Conservation (phyloP, 2,113 vertebrate species). For the Pseudonaja textilis region DNA sequence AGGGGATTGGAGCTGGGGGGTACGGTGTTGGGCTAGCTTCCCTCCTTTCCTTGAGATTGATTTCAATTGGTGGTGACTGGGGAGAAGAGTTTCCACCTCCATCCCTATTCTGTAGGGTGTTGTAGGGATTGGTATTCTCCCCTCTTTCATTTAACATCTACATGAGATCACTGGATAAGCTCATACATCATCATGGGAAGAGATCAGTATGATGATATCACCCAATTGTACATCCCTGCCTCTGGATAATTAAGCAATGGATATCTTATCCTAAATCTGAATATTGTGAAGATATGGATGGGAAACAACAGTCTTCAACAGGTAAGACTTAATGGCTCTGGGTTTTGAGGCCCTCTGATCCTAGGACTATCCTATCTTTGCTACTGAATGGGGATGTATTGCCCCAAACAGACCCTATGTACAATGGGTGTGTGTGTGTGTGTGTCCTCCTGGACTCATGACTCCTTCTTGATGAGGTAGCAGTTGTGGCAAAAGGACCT, state of each 20-base stretch:
- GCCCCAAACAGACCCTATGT: background rate
- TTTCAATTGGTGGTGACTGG: background rate
- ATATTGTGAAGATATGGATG: background rate
- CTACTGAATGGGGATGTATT: background rate
- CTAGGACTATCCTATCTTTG: background rate
- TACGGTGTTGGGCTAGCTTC: background rate
- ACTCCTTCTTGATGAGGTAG: background rate
- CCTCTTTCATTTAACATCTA: background rate
- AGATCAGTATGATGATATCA: background rate
- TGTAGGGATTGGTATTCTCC: background rate
- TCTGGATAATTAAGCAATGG: background rate
- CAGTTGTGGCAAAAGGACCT: background rate
- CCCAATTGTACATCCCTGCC: background rate
- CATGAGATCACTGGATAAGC: background rate
- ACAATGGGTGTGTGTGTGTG: background rate
- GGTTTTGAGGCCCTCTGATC: background rate
- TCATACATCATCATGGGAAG: background rate
- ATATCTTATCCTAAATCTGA: background rate
- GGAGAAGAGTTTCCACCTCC: background rate
- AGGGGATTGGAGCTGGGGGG: background rate
- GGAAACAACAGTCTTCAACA: background rate
- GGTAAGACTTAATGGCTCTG: background rate
- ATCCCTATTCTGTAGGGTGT: background rate
- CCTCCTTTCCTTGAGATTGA: background rate
- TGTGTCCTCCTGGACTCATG: background rate